Base-by-base conservation (phyloP, 2,888 invertebrate species). In the Drosophila paracracens region DNA sequence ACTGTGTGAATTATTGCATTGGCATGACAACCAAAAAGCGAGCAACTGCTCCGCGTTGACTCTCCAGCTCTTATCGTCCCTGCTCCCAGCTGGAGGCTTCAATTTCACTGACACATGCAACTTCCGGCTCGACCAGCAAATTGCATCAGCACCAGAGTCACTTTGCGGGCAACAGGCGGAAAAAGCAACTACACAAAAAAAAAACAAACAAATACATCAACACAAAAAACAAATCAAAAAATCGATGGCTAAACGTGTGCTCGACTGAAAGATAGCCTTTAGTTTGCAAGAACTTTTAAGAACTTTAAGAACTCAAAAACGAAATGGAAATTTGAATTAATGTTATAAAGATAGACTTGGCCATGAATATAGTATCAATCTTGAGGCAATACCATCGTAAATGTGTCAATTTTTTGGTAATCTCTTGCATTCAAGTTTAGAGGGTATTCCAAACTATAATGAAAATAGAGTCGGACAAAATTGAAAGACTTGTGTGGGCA, bases 61-160 rank as follows among this genome's bases (percentile, higher is more conserved):
- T 29, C 43, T 40, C 31, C 31, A 43, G 57, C 57, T 31, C 10
- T 16, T 29, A 7, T 7, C 52, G 46, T 27, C 33, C 36, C 53
- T 36, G 29, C 27, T 25, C 36, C 63, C 78, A 53, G 33, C 61
- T 60, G 52, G 57, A 63, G 72, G 81, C 72, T 81, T 81, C 63
- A 72, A 67, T 79, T 79, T 79, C 73, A 77, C 63, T 83, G 88
- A 81, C 89, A 89, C 84, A 89, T 84, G 88, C 82, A 78, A 90
- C 90, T 86, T 88, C 87, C 87, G 87, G 89, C 79, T 87, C 76
- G 65, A 60, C 68, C 77, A 80, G 62, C 76, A 87, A 87, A 87
- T 87, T 90, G 89, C 87, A 90, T 87, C 87, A 87, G 69, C 57
- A 48, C 46, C 63, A 56, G 46, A 31, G 62, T 52, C 76, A 73